These are phyloP conservation scores for Invenusta paracnida DNA, from an alignment of 2,888 invertebrate genomes.

Conservation along the genomic window DNA sequence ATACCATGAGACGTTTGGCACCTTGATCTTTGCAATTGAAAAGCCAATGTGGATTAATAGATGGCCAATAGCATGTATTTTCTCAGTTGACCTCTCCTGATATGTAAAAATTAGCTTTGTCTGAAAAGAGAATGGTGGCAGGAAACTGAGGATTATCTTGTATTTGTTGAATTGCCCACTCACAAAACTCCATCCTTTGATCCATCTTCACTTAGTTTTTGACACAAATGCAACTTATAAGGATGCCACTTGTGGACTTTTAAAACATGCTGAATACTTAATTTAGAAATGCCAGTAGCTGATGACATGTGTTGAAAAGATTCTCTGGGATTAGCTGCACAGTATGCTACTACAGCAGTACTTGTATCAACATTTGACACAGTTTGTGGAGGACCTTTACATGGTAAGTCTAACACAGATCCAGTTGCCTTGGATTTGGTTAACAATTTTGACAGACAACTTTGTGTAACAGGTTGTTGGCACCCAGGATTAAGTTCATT, in stretches of 20 bases:
- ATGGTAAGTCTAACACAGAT: too few relatives aligned
- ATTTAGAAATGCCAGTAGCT: too few relatives aligned
- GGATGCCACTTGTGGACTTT: slow-evolving; percentile 20
- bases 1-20: neutral
- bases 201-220: neutral
- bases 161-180: slow-evolving; percentile 9
- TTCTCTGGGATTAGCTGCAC: too few relatives aligned
- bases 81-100: neutral
- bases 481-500: too few relatives aligned
- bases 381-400: too few relatives aligned
- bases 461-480: too few relatives aligned
- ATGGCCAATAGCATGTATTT: neutral
- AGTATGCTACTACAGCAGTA: too few relatives aligned
- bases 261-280: too few relatives aligned
- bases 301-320: too few relatives aligned
- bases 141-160: neutral
- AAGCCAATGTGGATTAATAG: neutral
- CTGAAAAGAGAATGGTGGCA: neutral
- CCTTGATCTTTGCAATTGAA: neutral
- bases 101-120: slow-evolving; percentile 1
- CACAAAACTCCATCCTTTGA: neutral
- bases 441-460: too few relatives aligned
- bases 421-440: too few relatives aligned
- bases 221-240: neutral
- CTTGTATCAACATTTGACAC: too few relatives aligned